phyloP scores from a whole-genome alignment of 2,797 vertebrate genomes.

The Lithobates sylvaticus region DNA sequence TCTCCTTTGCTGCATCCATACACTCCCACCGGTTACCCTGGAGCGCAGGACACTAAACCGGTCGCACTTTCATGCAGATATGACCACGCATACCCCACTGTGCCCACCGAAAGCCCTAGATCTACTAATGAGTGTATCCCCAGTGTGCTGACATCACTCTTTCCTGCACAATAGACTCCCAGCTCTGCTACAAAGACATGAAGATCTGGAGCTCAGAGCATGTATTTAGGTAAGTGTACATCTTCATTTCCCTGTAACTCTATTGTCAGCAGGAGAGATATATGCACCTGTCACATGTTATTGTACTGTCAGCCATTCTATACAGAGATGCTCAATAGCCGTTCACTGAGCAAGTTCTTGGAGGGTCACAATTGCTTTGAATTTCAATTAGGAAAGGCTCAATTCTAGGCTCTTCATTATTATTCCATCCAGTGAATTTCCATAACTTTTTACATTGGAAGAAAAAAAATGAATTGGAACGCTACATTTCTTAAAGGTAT shows the following conservation, averaged over 20 bases:
- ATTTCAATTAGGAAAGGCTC: neutral
- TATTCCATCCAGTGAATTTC: too few species aligned
- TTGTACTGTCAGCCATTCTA: neutral
- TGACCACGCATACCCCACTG: neutral
- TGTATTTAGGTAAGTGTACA: slow-evolving; percentile 73
- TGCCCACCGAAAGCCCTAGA: neutral
- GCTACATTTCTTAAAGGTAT: too few species aligned
- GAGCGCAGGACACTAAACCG: neutral
- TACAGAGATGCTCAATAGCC: neutral
- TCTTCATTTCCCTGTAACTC: neutral
- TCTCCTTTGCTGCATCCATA: neutral
- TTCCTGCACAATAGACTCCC: neutral
- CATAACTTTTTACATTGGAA: too few species aligned
- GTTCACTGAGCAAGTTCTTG: neutral
- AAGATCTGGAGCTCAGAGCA: slow-evolving; percentile 81
- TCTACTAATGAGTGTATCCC: neutral
- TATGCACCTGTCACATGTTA: neutral
- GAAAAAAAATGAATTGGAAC: too few species aligned
- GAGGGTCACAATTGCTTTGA: neutral
- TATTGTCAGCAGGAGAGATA: neutral
- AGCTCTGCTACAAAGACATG: slow-evolving; percentile 64
- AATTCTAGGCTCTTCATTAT: too few species aligned
- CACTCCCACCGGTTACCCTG: neutral
- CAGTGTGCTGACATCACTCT: neutral
- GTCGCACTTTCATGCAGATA: neutral